Conservation (phyloP, 2,888 invertebrate species). For the Idaea dimidiata region DNA sequence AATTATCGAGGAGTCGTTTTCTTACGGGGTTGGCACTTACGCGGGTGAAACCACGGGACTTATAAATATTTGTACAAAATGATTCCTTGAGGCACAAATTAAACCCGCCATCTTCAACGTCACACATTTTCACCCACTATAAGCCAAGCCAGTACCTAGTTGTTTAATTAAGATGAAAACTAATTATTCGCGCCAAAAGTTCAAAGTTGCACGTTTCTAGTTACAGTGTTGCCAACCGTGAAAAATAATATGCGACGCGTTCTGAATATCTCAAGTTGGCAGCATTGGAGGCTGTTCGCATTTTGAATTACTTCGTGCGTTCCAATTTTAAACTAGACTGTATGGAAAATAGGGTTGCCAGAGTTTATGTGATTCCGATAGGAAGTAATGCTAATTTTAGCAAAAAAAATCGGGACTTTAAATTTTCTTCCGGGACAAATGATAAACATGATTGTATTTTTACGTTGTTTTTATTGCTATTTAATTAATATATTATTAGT, state of each 20-base stretch:
- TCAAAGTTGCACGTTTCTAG: slow-evolving; percentile 47
- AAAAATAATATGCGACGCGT: slow-evolving; percentile 70
- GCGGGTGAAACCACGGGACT: too few species aligned
- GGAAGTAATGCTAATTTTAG: too few species aligned
- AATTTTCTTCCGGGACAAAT: too few species aligned
- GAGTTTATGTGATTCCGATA: too few species aligned
- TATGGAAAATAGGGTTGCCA: too few species aligned
- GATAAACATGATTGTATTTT: too few species aligned
- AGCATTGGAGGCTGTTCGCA: slow-evolving; percentile 45
- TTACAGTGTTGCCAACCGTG: slow-evolving; percentile 68
- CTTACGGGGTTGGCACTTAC: too few species aligned
- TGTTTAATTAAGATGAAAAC: background rate
- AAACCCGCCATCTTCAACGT: background rate
- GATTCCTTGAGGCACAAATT: background rate
- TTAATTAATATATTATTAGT: too few species aligned
- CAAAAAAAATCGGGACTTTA: too few species aligned
- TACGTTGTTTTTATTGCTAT: too few species aligned
- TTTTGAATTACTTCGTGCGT: background rate
- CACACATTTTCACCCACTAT: background rate
- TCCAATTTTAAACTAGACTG: background rate
- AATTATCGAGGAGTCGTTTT: too few species aligned
- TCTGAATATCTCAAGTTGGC: slow-evolving; percentile 59
- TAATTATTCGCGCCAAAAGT: background rate
- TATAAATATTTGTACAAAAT: slow-evolving; percentile 11
- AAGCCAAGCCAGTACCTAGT: background rate